Conservation (phyloP, 2,888 invertebrate genomes). For the Malthinus seriepunctatus region DNA sequence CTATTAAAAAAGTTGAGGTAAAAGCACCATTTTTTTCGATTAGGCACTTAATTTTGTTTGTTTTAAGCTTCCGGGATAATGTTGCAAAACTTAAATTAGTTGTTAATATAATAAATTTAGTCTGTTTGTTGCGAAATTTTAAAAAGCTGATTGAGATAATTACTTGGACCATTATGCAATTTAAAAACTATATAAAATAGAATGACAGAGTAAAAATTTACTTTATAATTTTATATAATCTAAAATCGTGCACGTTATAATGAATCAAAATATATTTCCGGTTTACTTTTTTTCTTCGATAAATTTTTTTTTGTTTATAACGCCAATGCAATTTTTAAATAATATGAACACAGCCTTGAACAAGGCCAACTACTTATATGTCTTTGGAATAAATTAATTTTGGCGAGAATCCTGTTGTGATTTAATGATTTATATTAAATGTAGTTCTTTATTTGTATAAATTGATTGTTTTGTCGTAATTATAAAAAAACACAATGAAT, state of each 20-base stretch:
- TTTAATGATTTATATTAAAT: too few relatives aligned
- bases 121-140: constrained; percentile 4
- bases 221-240: constrained; percentile 7
- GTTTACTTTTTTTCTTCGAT: background rate
- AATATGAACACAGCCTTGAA: constrained; percentile 1
- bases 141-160: constrained; percentile 5
- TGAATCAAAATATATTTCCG: constrained; percentile 3
- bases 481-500: too few relatives aligned
- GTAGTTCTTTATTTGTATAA: too few relatives aligned
- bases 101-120: background rate
- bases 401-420: too few relatives aligned
- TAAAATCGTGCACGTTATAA: constrained; percentile 4
- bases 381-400: too few relatives aligned
- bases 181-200: constrained; percentile 6
- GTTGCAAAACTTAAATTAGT: constrained; percentile 2
- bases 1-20: too few relatives aligned
- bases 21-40: too few relatives aligned
- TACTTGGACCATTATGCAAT: constrained; percentile 4
- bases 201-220: constrained; percentile 4
- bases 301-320: too few relatives aligned
- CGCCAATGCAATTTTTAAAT: too few relatives aligned
- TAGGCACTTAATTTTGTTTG: too few relatives aligned
- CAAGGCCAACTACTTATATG: constrained; percentile 4
- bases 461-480: too few relatives aligned
- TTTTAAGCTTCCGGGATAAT: background rate